Conservation (phyloP, 2,888 invertebrate species). For the Leucoma salicis region DNA sequence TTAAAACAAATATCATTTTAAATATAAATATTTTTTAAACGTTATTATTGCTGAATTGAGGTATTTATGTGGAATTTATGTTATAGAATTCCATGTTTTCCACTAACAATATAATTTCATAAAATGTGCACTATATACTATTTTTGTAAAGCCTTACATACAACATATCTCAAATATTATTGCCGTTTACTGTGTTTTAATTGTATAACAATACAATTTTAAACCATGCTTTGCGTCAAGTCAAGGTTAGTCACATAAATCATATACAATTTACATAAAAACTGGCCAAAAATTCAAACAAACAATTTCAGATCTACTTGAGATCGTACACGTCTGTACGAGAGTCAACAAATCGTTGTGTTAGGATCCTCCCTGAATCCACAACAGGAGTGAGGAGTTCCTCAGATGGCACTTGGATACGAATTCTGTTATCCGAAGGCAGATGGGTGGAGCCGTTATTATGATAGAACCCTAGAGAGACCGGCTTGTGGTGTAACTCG, state of each 20-base stretch:
- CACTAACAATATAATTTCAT: neutral
- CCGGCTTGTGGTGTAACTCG: constrained; percentile 62
- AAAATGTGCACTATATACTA: neutral
- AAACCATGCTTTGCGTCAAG: neutral
- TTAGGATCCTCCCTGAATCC: constrained; percentile 80
- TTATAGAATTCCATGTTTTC: neutral
- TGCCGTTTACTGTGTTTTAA: neutral
- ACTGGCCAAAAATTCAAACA: constrained; percentile 21
- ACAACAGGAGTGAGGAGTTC: constrained; percentile 85
- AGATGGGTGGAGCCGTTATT: constrained; percentile 81
- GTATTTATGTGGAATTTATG: neutral
- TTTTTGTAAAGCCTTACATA: neutral
- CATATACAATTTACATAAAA: constrained; percentile 5
- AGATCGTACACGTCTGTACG: constrained; percentile 68
- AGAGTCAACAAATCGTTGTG: constrained; percentile 65
- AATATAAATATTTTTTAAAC: neutral
- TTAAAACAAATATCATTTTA: no score
- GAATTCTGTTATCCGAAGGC: constrained; percentile 86
- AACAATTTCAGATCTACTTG: constrained; percentile 44
- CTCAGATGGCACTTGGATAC: constrained; percentile 87
- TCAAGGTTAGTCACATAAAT: neutral
- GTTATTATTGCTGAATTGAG: neutral
- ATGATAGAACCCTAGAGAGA: constrained; percentile 71
- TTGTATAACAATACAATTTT: neutral
- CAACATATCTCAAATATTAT: neutral